Evolutionary conservation across 2,113 vertebrate species (phyloP), one percentile per base, ranked within the genome.

Genomic region (Romanogobio albipinnatus): DNA sequence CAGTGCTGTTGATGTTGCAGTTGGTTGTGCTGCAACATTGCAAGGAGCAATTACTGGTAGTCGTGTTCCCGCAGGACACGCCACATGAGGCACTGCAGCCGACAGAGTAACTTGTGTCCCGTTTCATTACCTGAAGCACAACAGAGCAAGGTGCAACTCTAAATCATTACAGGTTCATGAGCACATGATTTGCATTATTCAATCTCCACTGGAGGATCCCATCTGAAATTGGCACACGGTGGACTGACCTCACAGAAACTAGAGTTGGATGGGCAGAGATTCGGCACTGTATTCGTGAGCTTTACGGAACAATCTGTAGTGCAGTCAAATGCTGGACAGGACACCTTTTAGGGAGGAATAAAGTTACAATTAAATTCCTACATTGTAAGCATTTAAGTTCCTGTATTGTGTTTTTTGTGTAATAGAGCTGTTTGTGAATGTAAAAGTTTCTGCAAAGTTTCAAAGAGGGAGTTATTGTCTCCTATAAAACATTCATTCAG

Each of bases 161-260:
- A 61, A 70, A 73, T 76, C n/a, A 39, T 70, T 17, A 53, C 17
- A 9, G 61, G 43, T 53, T 61, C 53, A 85, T 45, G 51, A 74
- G n/a, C 68, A 36, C 4, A 29, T 29, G n/a, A n/a, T 56, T 17
- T 64, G 43, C 78, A 76, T 45, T 4, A 51, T 10, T 76, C 17
- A 29, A 9, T 75, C 49, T 75, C 26, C 75, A 36, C 77, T 64
- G 59, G 11, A 51, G 22, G 1, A 4, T 80, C 15, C 8, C 77
- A 19, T 80, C 39, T 56, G 49, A 76, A 10, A 76, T 17, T 36
- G 11, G 8, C 9, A 49, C 81, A 84, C 22, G 26, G 24, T 29
- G 33, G 15, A 47, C 85, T 53, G 92, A 96, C 95, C 94, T 95
- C 88, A 88, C 95, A 96, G 17, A 13, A 89, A 14, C 4, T 19